phyloP scores from a whole-genome alignment of 2,888 invertebrate species.

The Chironomus tentans region DNA sequence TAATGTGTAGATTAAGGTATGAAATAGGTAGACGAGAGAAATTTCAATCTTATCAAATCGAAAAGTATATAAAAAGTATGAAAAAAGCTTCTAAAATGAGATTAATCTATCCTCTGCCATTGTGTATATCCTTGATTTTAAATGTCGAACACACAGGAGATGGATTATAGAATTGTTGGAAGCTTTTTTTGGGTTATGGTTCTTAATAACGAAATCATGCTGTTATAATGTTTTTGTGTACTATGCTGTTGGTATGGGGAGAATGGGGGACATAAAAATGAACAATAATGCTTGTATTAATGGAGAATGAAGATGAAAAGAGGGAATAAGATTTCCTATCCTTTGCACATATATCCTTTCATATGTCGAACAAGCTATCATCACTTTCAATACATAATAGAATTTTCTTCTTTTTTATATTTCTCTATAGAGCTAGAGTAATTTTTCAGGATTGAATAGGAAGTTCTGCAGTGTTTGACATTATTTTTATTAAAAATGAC shows the following conservation, averaged over 20 bases:
- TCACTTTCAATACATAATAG: not conserved
- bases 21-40: not conserved
- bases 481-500: no score
- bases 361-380: not conserved
- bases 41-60: not conserved
- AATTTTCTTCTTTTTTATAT: not conserved
- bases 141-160: not conserved
- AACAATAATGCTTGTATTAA: no score
- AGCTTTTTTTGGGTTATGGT: not conserved
- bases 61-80: not conserved
- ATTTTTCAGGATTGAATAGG: no score
- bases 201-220: constrained; percentile 10
- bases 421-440: no score
- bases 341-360: not conserved
- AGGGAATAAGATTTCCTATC: not conserved
- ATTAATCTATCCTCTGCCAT: not conserved
- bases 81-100: not conserved
- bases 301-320: no score
- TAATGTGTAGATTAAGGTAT: no score
- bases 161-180: not conserved
- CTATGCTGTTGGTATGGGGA: not conserved
- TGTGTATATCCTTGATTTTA: not conserved
- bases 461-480: no score
- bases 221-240: not conserved
- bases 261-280: not conserved